A percentile compares a stretch with the other conserved stretches of the same genome.
These are phyloP conservation scores for Papilio polyxenes DNA, from an alignment of 1,140 invertebrate genomes.

Conservation along the genomic window DNA sequence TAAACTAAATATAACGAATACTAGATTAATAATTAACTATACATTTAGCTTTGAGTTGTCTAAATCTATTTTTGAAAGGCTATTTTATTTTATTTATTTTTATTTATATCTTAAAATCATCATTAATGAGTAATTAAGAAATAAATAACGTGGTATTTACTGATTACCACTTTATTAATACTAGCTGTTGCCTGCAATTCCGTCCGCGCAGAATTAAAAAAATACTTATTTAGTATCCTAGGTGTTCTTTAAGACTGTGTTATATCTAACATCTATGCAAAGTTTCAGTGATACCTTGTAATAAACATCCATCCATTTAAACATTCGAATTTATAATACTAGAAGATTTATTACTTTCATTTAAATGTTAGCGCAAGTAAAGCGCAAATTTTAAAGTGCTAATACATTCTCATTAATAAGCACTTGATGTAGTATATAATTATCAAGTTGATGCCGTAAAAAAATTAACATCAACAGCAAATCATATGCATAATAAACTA, in stretches of 20 bases:
- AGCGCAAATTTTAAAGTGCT: not conserved
- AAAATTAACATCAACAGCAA: not conserved
- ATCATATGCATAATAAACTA: conserved; percentile 60
- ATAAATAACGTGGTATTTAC: not conserved
- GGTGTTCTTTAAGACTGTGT: too few relatives aligned
- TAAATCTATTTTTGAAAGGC: not conserved
- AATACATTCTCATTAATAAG: not conserved
- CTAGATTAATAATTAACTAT: too few relatives aligned
- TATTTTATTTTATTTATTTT: not conserved
- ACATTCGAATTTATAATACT: too few relatives aligned
- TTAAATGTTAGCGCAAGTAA: not conserved
- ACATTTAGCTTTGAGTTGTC: too few relatives aligned
- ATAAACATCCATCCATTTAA: too few relatives aligned
- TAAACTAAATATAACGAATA: too few relatives aligned
- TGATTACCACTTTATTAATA: not conserved
- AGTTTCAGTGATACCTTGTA: too few relatives aligned
- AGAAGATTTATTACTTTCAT: not conserved
- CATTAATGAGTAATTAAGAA: not conserved
- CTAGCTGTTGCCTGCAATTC: too few relatives aligned
- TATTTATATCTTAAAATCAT: too few relatives aligned
- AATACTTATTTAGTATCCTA: too few relatives aligned
- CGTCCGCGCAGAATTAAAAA: too few relatives aligned
- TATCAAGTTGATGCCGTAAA: conserved; percentile 1
- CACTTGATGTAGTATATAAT: not conserved
- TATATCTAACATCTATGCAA: too few relatives aligned